Percentiles rank a stretch among this genome's conserved stretches.
These are phyloP conservation scores for Andrena flavipes DNA, from an alignment of 2,888 invertebrate species.

Conservation along the genomic window DNA sequence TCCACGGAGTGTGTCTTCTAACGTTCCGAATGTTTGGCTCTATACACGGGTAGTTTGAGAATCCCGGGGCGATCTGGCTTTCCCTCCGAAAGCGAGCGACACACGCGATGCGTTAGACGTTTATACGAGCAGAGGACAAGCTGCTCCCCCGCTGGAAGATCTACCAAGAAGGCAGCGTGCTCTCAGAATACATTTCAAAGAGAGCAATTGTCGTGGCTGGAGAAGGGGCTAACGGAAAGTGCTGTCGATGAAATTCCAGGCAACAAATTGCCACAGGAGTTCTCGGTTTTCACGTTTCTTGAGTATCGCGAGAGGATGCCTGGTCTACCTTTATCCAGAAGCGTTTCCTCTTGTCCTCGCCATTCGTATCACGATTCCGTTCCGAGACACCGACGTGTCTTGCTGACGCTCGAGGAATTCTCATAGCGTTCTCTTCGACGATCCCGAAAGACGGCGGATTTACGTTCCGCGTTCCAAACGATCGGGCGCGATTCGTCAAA, in stretches of 20 bases:
- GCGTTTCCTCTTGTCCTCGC: constrained; percentile 17
- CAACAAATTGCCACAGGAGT: constrained; percentile 49
- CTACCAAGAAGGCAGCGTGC: not conserved
- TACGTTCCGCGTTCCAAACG: constrained; percentile 48
- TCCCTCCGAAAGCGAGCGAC: not conserved
- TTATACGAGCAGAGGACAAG: not conserved
- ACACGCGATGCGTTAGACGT: not conserved
- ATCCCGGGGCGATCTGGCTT: not conserved
- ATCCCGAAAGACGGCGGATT: constrained; percentile 62
- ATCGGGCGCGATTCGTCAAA: constrained; percentile 76
- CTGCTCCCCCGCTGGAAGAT: not conserved
- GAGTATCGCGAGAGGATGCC: constrained; percentile 23
- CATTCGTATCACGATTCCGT: constrained; percentile 62
- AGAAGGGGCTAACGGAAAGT: not conserved
- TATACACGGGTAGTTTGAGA: constrained; percentile 7
- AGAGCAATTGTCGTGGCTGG: not conserved
- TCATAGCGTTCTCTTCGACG: constrained; percentile 42
- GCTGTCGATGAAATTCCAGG: constrained; percentile 45
- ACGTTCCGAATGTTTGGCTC: constrained; percentile 14
- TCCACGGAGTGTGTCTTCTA: not conserved
- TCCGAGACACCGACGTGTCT: constrained; percentile 40
- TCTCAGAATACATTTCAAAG: not conserved
- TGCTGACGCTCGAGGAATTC: constrained; percentile 63
- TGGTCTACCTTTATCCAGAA: constrained; percentile 18
- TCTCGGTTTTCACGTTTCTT: constrained; percentile 13